Conservation (phyloP, 2,113 vertebrate genomes). For the Otis tarda region DNA sequence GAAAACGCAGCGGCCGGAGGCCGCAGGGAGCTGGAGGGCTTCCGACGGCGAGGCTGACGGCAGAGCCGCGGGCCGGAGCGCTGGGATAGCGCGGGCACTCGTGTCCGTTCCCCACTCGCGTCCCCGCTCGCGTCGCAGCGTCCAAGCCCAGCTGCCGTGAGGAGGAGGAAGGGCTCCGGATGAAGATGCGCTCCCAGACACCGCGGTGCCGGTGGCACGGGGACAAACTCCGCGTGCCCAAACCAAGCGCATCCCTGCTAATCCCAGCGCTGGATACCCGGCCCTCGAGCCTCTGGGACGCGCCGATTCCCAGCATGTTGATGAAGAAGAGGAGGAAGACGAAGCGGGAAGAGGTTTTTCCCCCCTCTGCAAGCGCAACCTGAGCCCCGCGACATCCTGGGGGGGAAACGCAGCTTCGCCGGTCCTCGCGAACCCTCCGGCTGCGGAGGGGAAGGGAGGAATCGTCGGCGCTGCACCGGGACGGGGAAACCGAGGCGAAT, state of each 20-base stretch:
- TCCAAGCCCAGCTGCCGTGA: fast-evolving
- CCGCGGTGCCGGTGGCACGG: fast-evolving
- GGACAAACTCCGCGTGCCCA: neutral
- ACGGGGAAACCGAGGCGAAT: neutral
- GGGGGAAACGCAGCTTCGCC: neutral
- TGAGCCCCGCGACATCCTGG: neutral
- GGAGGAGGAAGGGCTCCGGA: neutral
- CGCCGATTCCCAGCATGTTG: neutral
- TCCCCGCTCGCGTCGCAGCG: fast-evolving
- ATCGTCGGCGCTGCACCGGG: fast-evolving
- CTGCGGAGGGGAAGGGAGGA: neutral
- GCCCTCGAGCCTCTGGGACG: neutral
- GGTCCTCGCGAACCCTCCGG: neutral
- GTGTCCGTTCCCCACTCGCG: fast-evolving
- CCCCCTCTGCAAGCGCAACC: neutral
- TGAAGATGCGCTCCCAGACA: neutral
- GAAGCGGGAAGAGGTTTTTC: neutral
- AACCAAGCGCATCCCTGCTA: neutral
- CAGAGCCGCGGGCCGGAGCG: fast-evolving
- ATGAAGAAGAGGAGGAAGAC: no score
- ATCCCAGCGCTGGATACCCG: neutral
- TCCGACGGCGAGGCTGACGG: fast-evolving
- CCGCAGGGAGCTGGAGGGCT: neutral
- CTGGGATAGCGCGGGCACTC: fast-evolving
- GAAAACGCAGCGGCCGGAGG: fast-evolving